Conservation (phyloP, 2,888 invertebrate species). For the Caenorhabditis doughertyi region DNA sequence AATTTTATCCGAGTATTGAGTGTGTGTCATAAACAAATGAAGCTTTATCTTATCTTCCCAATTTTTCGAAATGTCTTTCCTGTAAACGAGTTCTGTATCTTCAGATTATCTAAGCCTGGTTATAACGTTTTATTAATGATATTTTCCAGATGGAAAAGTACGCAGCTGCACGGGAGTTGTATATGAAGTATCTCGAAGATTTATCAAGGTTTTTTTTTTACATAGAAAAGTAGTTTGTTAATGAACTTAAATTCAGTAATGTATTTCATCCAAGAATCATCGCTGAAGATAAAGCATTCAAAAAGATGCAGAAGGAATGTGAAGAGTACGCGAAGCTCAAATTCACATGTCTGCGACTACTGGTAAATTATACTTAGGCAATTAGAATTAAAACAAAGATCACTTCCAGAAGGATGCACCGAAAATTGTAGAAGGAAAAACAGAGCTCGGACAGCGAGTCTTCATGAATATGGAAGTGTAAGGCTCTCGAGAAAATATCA, state of each 20-base stretch:
- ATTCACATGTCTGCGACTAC: constrained; percentile 45
- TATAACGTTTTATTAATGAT: too few species aligned
- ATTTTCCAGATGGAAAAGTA: constrained; percentile 40
- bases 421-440: constrained; percentile 44
- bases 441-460: constrained; percentile 61
- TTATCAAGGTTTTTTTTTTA: constrained; percentile 16
- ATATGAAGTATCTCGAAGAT: constrained; percentile 39
- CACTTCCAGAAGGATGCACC: constrained; percentile 44
- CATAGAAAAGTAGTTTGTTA: neutral
- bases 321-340: constrained; percentile 56
- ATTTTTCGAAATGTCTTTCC: too few species aligned
- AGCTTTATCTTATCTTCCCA: neutral
- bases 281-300: constrained; percentile 22
- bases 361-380: constrained; percentile 13
- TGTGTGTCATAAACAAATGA: constrained; percentile 34
- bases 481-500: neutral
- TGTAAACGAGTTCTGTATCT: too few species aligned
- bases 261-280: constrained; percentile 26
- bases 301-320: constrained; percentile 43
- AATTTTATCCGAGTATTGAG: constrained; percentile 16
- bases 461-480: constrained; percentile 70
- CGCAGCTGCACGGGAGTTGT: neutral
- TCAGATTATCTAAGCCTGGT: too few species aligned
- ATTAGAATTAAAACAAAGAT: too few species aligned
- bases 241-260: constrained; percentile 4